phyloP scores from a whole-genome alignment of 2,797 vertebrate genomes.

The Phaenicophaeus curvirostris region DNA sequence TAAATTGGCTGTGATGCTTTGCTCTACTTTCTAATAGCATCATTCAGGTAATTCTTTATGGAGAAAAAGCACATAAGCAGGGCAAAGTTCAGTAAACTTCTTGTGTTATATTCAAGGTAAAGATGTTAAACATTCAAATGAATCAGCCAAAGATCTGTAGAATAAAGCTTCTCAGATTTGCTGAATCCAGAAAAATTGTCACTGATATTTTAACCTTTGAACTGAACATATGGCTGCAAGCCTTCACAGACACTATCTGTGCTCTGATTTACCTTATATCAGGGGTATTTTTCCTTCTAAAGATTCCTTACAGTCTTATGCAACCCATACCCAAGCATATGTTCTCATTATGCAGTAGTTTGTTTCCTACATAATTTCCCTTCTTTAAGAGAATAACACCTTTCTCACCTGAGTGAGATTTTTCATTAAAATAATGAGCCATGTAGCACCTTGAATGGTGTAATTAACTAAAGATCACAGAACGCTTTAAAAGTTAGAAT shows the following conservation, averaged over 20 bases:
- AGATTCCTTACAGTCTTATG: not conserved
- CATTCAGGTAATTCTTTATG: not conserved
- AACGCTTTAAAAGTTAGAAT: slow-evolving; percentile 14
- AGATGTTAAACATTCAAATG: not conserved
- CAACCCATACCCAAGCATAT: not conserved
- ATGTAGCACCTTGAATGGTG: not conserved
- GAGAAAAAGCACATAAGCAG: not conserved
- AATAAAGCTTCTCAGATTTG: not conserved
- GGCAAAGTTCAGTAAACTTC: not conserved
- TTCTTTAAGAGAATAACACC: not conserved
- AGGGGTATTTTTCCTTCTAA: not conserved
- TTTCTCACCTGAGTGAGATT: not conserved
- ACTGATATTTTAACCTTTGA: not conserved
- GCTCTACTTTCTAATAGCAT: not conserved
- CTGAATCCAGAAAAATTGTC: not conserved
- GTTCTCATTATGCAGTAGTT: not conserved
- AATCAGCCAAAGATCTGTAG: not conserved
- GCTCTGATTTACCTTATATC: not conserved
- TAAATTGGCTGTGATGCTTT: not conserved
- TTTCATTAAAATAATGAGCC: slow-evolving; percentile 40
- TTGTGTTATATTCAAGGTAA: not conserved
- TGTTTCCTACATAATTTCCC: not conserved
- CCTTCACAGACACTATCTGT: not conserved
- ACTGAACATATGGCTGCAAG: not conserved
- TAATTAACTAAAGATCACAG: slow-evolving; percentile 22